Evolutionary conservation across 2,113 vertebrate species (phyloP), one percentile per base, ranked within the genome.

Genomic region (Seriola rivoliana): DNA sequence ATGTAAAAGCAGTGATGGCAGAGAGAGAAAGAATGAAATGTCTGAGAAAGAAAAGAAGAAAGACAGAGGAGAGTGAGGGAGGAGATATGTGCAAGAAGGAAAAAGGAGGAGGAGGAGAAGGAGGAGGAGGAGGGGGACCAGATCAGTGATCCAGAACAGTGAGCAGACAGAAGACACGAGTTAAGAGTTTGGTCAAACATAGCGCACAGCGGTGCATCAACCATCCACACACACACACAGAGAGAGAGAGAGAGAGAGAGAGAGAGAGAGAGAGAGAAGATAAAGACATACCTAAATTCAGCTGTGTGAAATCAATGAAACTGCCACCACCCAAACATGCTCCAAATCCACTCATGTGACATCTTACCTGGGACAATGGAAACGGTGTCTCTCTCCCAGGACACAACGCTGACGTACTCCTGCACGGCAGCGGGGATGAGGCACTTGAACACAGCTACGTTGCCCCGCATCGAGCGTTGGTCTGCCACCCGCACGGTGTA

Each of bases 391-490:
- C 97, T 99, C 93, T 99, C 98, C 98, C 98, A 99, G 95, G 98
- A 99, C 90, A 99, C 97, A 25, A 99, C 98, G 9, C 97, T 99
- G 94, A 99, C 97, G 0, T 99, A 99, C 95, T 99, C 98, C 97
- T 99, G 97, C 96, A 99, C 97, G 72, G 97, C 98, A 12, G 97
- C 96, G 69, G 97, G 98, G 94, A 99, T 99, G 97, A 99, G 98
- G 98, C 98, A 99, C 98, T 99, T 99, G 95, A 99, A 99, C 88
- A 99, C 97, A 84, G 98, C 98, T 95, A 98, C 97, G 92, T 97
- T 99, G 92, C 98, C 97, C 96, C 98, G 97, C 98, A 99, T 99
- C 75, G 97, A 97, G 93, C 97, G 97, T 95, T 99, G 98, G 96
- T 99, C 98, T 86, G 99, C 98, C 96, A 99, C 98, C 85, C 98